Base-by-base conservation (phyloP, 1,140 invertebrate genomes). In the Geopemphigus sp. region DNA sequence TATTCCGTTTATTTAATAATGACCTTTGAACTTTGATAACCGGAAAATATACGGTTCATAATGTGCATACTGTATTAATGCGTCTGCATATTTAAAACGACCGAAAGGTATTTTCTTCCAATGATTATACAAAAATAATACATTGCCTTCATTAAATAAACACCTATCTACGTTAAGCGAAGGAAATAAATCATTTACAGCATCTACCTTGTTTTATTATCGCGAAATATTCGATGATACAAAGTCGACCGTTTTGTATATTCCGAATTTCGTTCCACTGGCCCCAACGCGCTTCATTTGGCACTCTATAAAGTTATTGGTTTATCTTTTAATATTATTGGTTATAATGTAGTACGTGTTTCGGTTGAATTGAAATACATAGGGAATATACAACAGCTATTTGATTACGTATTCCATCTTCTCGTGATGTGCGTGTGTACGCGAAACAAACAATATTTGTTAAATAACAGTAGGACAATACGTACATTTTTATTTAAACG, bases 1-100 rank as follows among this genome's bases (percentile, higher is more conserved):
- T 57, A 22, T 68, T 68, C 47, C 5, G 47, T 68, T 68, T 68
- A 68, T 68, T 66, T 50, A 68, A 68, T 68, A 50, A 68, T 68
- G 66, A 68, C 66, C 22, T 50, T 14, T 50, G 39, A 47, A 50
- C 39, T 68, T 68, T 68, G 66, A 68, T 68, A 68, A 68, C 66
- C 39, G 22, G 39, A 68, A 50, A 50, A 26, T 39, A 8, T 47
- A 50, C 24, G n/a, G 22, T 15, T 22, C 22, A 47, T 68, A 26
- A 17, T 26, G 66, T 26, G 39, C 22, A 50, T 50, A 47, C 14
- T 47, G n/a, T 68, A 47, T 68, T 26, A 50, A 68, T 68, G 14
- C 6, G n/a, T 66, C 47, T 47, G 5, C 22, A 68, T 68, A 68
- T 66, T 66, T 39, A n/a, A 66, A 26, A 47, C 24, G 10, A 19